Evolutionary conservation across 2,888 invertebrate species (phyloP).

Genomic region (Drosophila prolongata): DNA sequence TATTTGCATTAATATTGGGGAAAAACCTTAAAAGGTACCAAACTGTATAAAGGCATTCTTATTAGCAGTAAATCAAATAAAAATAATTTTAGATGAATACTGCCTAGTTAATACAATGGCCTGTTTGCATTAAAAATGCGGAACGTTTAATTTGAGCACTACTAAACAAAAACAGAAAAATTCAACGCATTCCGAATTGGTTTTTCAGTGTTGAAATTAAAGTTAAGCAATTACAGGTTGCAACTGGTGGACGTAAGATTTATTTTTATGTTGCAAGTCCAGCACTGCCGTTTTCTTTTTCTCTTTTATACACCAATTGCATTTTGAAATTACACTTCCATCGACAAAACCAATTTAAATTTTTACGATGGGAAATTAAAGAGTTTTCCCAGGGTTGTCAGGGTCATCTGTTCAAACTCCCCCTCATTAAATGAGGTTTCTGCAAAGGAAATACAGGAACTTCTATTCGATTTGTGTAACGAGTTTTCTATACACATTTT

Average conservation of each 20-base stretch:
- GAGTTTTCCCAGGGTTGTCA: conserved; percentile 27
- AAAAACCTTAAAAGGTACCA: too few species aligned
- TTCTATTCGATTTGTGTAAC: conserved; percentile 79
- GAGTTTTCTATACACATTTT: conserved; percentile 80
- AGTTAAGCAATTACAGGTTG: conserved; percentile 32
- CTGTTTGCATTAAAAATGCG: too few species aligned
- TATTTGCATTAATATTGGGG: too few species aligned
- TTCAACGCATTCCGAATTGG: too few species aligned
- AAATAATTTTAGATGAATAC: too few species aligned
- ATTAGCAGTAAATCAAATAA: too few species aligned
- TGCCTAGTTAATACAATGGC: too few species aligned
- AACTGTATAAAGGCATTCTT: too few species aligned
- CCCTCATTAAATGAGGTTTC: conserved; percentile 22
- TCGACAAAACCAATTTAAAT: conserved; percentile 45
- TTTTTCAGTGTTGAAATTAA: conserved; percentile 11
- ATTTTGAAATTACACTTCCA: conserved; percentile 31
- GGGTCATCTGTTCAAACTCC: conserved; percentile 20
- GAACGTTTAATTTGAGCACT: too few species aligned
- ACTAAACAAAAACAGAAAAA: too few species aligned
- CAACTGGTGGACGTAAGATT: conserved; percentile 4
- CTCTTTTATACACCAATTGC: conserved; percentile 18
- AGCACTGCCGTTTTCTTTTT: conserved; percentile 17
- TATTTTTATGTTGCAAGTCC: conserved; percentile 22
- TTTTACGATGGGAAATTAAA: conserved; percentile 54
- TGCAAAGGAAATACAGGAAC: conserved; percentile 41